Evolutionary conservation across 2,888 invertebrate species (phyloP), one percentile per base, ranked within the genome.

Genomic region (Nymphalis polychloros): DNA sequence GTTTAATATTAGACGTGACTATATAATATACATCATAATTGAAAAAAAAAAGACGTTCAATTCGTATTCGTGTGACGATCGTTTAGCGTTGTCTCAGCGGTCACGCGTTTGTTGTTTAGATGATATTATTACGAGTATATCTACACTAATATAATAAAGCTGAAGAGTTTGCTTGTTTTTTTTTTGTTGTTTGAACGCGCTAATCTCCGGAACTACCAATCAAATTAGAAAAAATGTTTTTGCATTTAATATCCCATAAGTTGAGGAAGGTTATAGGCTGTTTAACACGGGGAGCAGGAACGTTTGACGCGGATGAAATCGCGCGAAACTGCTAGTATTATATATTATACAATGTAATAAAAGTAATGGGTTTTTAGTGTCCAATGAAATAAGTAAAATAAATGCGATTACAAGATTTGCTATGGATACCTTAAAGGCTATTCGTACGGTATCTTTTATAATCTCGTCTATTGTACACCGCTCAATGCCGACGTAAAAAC

Each of bases 1-100:
- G 59, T 65, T 64, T 20, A 64, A 71, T 63, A 62, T 65, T 62
- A 35, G 23, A 63, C 48, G 53, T 57, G 59, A 53, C 55, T 59
- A 63, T 41, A 41, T 19, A 27, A 50, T 59, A 20, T 10, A 53
- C 17, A 19, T 17, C n/a, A 41, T 27, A 19, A 16, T n/a, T 27
- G 16, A 31, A 53, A 17, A 55, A 31, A 31, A 5, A 27, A 23
- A 31, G 8, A 8, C 6, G 27, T 8, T 31, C 17, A 31, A 55
- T 55, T 55, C 27, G 27, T 53, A 53, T 53, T 27, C 53, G 53
- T 31, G 53, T 17, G 31, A 16, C 52, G 52, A 52, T 52, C 16
- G 52, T 55, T 31, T 55, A 13, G 31, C 27, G 53, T 41, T 31
- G 17, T 55, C 31, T 31, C 53, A 55, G 27, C n/a, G 13, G 8